Evolutionary conservation across 2,888 invertebrate species (phyloP), one percentile per base, ranked within the genome.

Genomic region (Strigamia transsilvanica): DNA sequence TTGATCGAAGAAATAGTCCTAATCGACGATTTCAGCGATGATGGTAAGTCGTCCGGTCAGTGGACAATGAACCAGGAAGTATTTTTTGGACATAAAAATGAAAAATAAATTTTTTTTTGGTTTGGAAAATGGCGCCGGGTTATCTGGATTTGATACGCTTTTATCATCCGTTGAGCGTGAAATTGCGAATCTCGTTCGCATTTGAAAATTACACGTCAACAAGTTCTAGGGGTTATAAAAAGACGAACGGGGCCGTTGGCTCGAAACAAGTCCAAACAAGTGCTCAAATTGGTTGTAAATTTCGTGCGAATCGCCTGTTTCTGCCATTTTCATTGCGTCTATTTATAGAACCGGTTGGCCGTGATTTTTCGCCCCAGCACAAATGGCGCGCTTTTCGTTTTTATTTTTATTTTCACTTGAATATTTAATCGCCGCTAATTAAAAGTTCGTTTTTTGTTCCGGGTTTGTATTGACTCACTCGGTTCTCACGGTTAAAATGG

Each of bases 1-100:
- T 89, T 97, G 32, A 89, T 98, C 0, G 91, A 93, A 85, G 97
- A 98, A 89, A 91, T 98, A 32, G 93, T 97, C 86, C 89, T 98
- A 80, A 97, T 97, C 0, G 97, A 98, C 85, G 89, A 90, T 84
- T 85, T 80, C 79, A 86, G 86, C 82, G 96, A 97, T 88, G 95
- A 97, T 89, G 93, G 98, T 98, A 91, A 94, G n/a, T n/a, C n/a
- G 95, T 92, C 3, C 10, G 51, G 51, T 6, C 3, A 87, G 6
- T 7, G n/a, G 51, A 6, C 51, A n/a, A 6, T 51, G 51, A 51
- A 51, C 51, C 51, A 51, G 51, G 51, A 51, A 51, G 51, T n/a
- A n/a, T n/a, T n/a, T n/a, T 3, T n/a, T 13, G 2, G 10, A n/a
- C 2, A 4, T 51, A 51, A 51, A 51, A 51, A 51, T 51, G 10